A percentile compares a stretch with the other conserved stretches of the same genome.
These are phyloP conservation scores for Iguana delicatissima DNA, from an alignment of 2,797 vertebrate genomes.

Conservation along the genomic window DNA sequence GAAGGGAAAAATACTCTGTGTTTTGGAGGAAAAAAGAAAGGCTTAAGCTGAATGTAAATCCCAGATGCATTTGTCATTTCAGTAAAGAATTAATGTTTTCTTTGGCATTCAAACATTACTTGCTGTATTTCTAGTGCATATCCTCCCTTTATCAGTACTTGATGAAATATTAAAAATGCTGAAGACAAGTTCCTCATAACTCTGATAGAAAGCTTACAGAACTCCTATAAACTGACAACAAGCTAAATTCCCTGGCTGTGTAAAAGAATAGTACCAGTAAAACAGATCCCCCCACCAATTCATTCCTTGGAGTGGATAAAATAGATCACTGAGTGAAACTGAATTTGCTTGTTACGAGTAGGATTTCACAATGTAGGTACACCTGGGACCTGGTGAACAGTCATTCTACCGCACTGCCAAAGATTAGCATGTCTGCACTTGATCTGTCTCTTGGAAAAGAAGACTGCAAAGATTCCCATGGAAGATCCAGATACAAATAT, in stretches of 20 bases:
- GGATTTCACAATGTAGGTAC: slow-evolving; percentile 50
- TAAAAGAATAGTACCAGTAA: slow-evolving; percentile 10
- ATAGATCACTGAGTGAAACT: neutral
- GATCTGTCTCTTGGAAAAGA: neutral
- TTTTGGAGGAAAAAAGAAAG: neutral
- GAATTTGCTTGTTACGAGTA: slow-evolving; percentile 68
- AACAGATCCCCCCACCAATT: slow-evolving; percentile 45
- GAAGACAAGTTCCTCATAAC: slow-evolving; percentile 63
- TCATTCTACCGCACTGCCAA: neutral
- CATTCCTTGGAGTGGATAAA: slow-evolving; percentile 49
- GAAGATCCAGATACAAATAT: neutral
- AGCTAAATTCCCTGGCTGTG: slow-evolving; percentile 60
- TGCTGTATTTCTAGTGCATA: slow-evolving; percentile 61
- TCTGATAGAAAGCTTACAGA: slow-evolving; percentile 56
- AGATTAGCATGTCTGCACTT: neutral
- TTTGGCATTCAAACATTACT: slow-evolving; percentile 43
- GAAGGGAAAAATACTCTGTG: accelerated
- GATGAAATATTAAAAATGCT: slow-evolving; percentile 71
- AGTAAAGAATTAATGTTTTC: slow-evolving; percentile 49
- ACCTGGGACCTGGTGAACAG: slow-evolving; percentile 29
- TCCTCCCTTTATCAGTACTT: slow-evolving; percentile 56
- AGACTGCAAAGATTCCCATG: neutral
- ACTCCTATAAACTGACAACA: slow-evolving; percentile 51
- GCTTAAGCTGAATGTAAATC: neutral
- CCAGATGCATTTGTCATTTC: slow-evolving; percentile 57